Percentiles rank a stretch among this genome's conserved stretches.
Evolutionary conservation across 2,113 vertebrate species (phyloP).

Genomic region (Corydoras sp.): DNA sequence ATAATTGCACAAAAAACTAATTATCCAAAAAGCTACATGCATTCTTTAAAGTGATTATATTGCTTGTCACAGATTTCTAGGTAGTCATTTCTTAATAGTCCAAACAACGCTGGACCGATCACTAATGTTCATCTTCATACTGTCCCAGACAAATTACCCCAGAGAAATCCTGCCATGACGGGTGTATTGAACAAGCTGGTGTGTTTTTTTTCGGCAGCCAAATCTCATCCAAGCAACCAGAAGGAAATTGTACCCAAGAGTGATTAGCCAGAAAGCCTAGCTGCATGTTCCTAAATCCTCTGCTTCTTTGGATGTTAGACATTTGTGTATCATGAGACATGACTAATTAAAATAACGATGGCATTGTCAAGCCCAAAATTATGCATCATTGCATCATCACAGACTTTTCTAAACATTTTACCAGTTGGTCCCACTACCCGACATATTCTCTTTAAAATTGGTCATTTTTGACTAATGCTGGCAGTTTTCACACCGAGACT

Average conservation of each 20-base stretch:
- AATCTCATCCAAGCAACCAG: conserved; percentile 7
- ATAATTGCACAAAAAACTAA: too few relatives aligned
- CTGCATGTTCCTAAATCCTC: conserved; percentile 1
- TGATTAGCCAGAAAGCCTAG: conserved; percentile 11
- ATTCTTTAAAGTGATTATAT: not conserved
- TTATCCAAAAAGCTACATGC: too few relatives aligned
- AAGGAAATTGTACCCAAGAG: conserved; percentile 9
- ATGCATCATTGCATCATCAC: conserved; percentile 6
- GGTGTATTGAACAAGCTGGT: conserved; percentile 25
- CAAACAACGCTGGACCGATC: not conserved
- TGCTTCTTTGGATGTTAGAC: conserved; percentile 6
- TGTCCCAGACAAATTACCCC: not conserved
- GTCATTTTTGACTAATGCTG: not conserved
- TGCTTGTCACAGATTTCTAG: not conserved
- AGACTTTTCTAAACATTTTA: conserved; percentile 11
- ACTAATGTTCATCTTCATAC: conserved; percentile 2
- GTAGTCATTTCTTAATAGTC: not conserved
- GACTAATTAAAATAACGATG: conserved; percentile 20
- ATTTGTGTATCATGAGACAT: conserved; percentile 4
- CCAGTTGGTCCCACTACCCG: not conserved
- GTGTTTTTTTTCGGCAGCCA: conserved; percentile 14
- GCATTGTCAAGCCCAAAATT: not conserved
- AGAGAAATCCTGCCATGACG: conserved; percentile 7
- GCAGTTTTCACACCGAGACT: not conserved
- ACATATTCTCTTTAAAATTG: not conserved